These are phyloP conservation scores for Eugnorisma glareosa DNA, from an alignment of 2,888 invertebrate species.

Conservation along the genomic window DNA sequence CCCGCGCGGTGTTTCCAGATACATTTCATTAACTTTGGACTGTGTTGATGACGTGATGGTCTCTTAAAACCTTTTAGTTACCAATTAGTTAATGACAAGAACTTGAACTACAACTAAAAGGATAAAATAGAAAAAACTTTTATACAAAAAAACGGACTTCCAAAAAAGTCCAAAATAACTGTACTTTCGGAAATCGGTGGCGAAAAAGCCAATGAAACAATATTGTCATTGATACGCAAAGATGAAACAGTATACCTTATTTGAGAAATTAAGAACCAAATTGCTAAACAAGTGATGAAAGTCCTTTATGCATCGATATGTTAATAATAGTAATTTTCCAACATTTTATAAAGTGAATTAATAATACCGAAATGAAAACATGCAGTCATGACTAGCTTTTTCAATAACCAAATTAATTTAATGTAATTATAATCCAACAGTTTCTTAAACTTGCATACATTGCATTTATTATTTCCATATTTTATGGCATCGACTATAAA, in stretches of 20 bases:
- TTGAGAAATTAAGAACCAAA: not conserved
- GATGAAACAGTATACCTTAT: not conserved
- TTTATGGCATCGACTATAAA: conserved; percentile 4
- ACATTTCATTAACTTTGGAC: no score
- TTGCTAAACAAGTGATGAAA: not conserved
- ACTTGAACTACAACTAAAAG: no score
- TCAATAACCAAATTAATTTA: not conserved
- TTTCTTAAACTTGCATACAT: not conserved
- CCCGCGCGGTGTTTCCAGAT: no score
- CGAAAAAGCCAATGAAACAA: no score
- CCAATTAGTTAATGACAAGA: no score
- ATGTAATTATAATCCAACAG: not conserved
- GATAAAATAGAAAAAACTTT: no score
- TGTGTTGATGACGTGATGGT: no score
- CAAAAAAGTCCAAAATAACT: no score
- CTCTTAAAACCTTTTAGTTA: no score
- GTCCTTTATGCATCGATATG: not conserved
- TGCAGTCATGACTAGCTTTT: not conserved
- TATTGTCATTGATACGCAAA: not conserved
- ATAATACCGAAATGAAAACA: not conserved
- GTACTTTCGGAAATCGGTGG: no score
- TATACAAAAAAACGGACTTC: no score
- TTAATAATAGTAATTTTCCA: not conserved
- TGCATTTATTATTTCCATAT: not conserved
- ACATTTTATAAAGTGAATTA: not conserved